Evolutionary conservation across 2,888 invertebrate species (phyloP).

Genomic region (Scaeva pyrastri): DNA sequence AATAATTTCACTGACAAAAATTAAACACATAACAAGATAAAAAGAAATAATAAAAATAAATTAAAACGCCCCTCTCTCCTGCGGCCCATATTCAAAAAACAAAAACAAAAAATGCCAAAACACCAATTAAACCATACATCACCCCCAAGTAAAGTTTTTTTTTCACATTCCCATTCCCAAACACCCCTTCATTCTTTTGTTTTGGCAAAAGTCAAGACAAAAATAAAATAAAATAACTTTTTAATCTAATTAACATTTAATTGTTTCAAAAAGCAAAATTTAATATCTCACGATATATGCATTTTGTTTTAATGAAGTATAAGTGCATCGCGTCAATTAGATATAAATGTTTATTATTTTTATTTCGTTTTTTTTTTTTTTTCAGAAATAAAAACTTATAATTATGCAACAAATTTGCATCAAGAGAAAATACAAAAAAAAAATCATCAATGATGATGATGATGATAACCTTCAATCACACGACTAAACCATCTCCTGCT

Average conservation of each 20-base stretch:
- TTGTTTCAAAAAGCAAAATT: slow-evolving; percentile 57
- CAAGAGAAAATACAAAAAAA: background rate
- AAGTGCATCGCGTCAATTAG: slow-evolving; percentile 55
- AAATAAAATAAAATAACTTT: slow-evolving; percentile 29
- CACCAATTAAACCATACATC: slow-evolving; percentile 62
- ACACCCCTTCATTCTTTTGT: slow-evolving; percentile 3
- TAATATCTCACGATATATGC: slow-evolving; percentile 41
- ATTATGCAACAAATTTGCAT: slow-evolving; percentile 46
- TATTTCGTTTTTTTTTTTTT: slow-evolving; percentile 6
- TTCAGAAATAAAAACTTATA: slow-evolving; percentile 27
- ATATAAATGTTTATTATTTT: slow-evolving; percentile 24
- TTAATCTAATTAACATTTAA: slow-evolving; percentile 70
- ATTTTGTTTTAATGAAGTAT: slow-evolving; percentile 16
- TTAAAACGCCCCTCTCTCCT: background rate
- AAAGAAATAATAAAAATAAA: background rate
- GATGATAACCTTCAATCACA: slow-evolving; percentile 51
- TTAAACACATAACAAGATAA: too few species aligned
- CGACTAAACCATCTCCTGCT: slow-evolving; percentile 35
- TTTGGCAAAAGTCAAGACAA: background rate
- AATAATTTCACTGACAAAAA: slow-evolving; percentile 42
- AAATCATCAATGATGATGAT: slow-evolving; percentile 1
- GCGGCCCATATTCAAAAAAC: slow-evolving; percentile 7
- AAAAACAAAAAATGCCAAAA: slow-evolving; percentile 63
- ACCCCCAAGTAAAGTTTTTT: slow-evolving; percentile 59
- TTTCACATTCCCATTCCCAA: background rate